Base-by-base conservation (phyloP, 2,797 vertebrate genomes). In the Pyrrhura leucotis region DNA sequence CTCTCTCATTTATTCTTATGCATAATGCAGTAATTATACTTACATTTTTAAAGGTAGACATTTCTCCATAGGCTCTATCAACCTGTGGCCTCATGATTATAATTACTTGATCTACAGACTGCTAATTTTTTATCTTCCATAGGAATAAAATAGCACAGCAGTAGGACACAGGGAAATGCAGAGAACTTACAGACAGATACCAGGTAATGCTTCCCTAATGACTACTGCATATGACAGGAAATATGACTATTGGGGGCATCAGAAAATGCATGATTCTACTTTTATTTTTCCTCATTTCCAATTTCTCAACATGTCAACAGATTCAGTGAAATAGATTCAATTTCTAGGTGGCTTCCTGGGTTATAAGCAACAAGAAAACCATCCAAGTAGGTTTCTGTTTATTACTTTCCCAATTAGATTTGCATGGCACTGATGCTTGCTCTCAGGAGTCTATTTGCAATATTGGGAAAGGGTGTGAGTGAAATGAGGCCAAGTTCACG, bases 331-430 rank as follows among this genome's bases (percentile, higher is more conserved):
- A 93, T 19, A 47, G 74, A 95, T 94, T 93, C 79, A 79, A 90
- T 95, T 93, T 97, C 93, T 83, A 96, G 83, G 90, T 96, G 94
- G 73, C 85, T 97, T 96, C 81, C 69, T 91, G 78, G 79, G 80
- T 95, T 95, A 96, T 72, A 93, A 79, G 54, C 10, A 67, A 82
- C 90, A 96, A 86, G 85, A 95, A 96, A 97, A 91, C 42, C 65
- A 93, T 94, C 89, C 85, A 50, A 90, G 62, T 88, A 85, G 72
- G 58, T 94, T 95, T 97, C 94, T 96, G 71, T 88, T 97, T 97
- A 97, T 97, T 97, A 96, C 90, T 93, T 96, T 97, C 92, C 91
- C 96, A 96, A 92, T 97, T 96, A 95, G 89, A 97, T 98, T 97
- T 97, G 89, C 97, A 97, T 97, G 81, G 62, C 72, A 93, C 90